These are phyloP conservation scores for Ceratina japonica DNA, from an alignment of 1,140 invertebrate species.

Conservation along the genomic window DNA sequence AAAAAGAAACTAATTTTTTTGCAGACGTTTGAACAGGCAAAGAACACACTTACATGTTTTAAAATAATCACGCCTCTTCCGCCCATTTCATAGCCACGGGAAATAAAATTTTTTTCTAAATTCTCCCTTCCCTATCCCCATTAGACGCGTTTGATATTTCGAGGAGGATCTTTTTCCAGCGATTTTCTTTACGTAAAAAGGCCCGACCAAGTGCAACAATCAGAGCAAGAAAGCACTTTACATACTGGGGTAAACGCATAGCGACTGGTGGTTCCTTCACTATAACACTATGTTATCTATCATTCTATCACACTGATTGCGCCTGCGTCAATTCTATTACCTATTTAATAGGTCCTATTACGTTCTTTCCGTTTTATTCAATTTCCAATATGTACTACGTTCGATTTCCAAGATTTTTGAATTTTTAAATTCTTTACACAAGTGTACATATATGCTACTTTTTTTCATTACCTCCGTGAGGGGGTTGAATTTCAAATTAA, in stretches of 20 bases:
- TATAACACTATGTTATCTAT: constrained; percentile 55
- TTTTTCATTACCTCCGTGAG: no score
- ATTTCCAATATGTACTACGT: not conserved
- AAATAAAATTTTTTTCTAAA: constrained; percentile 19
- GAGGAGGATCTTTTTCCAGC: constrained; percentile 1
- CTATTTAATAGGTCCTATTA: not conserved
- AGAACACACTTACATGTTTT: constrained; percentile 39
- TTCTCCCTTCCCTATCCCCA: not conserved
- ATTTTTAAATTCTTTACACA: no score
- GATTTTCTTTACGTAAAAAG: not conserved
- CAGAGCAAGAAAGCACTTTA: constrained; percentile 45
- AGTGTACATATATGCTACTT: no score
- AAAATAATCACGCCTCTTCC: constrained; percentile 33
- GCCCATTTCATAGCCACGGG: constrained; percentile 53
- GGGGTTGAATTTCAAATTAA: no score
- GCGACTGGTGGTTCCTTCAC: constrained; percentile 54
- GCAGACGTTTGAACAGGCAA: no score
- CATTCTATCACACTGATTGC: constrained; percentile 47
- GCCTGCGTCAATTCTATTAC: constrained; percentile 49
- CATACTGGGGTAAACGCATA: constrained; percentile 57
- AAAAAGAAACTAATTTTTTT: not conserved
- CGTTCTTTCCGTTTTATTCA: not conserved
- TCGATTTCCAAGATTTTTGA: no score
- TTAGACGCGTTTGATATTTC: constrained; percentile 14
- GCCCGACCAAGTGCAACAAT: constrained; percentile 26